Percentiles rank a stretch among this genome's conserved stretches.
Evolutionary conservation across 2,888 invertebrate species (phyloP).

Genomic region (Acleris emargana): DNA sequence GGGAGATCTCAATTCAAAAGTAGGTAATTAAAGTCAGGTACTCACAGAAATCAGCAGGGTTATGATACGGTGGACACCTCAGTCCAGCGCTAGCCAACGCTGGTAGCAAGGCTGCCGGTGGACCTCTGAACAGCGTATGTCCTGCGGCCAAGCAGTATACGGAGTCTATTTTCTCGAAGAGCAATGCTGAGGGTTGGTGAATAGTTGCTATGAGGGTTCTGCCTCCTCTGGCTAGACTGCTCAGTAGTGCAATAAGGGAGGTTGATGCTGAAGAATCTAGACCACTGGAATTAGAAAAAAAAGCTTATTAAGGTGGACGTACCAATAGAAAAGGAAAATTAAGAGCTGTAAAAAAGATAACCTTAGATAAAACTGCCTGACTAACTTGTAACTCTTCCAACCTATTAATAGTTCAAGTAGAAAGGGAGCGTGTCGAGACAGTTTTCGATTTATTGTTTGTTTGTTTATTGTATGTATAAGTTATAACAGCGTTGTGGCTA

Average conservation of each 20-base stretch:
- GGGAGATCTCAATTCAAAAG: too few relatives aligned
- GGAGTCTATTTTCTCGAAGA: slow-evolving; percentile 96
- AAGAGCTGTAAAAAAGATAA: too few relatives aligned
- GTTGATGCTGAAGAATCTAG: slow-evolving; percentile 94
- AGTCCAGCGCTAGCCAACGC: slow-evolving; percentile 90
- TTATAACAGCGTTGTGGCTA: too few relatives aligned
- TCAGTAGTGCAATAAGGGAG: slow-evolving; percentile 91
- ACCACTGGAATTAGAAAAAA: slow-evolving; percentile 84
- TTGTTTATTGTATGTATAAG: too few relatives aligned
- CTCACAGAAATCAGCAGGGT: slow-evolving; percentile 97
- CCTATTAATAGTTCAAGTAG: too few relatives aligned
- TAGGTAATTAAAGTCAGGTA: slow-evolving; percentile 42
- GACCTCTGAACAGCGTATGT: slow-evolving; percentile 93
- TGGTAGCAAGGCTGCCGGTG: slow-evolving; percentile 88
- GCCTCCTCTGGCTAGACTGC: slow-evolving; percentile 91
- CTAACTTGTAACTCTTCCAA: too few relatives aligned
- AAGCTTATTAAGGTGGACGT: not conserved
- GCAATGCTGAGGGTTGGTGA: slow-evolving; percentile 95
- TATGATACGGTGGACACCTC: slow-evolving; percentile 95
- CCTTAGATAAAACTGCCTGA: too few relatives aligned
- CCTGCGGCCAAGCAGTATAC: slow-evolving; percentile 93
- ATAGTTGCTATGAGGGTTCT: slow-evolving; percentile 96
- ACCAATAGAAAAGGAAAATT: too few relatives aligned
- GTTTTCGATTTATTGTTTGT: too few relatives aligned
- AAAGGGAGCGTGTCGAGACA: too few relatives aligned